Percentiles rank a stretch among this genome's conserved stretches.
phyloP scores from a whole-genome alignment of 2,888 invertebrate genomes.

The Torymus texanus region DNA sequence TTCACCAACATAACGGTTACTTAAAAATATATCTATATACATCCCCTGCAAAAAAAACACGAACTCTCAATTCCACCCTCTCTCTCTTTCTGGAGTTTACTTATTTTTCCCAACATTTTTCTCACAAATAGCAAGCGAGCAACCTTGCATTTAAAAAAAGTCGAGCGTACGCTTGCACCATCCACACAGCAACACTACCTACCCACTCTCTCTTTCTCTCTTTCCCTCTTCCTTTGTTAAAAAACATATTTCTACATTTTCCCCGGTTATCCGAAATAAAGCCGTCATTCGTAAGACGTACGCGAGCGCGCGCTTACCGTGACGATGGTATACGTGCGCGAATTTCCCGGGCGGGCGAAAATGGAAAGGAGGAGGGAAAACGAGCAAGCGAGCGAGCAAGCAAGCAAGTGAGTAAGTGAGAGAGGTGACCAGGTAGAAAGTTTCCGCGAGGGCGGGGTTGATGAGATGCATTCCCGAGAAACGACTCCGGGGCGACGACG shows the following conservation, averaged over 20 bases:
- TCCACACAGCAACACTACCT: too few species aligned
- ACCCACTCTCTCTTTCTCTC: not conserved
- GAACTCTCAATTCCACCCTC: too few species aligned
- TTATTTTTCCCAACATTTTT: too few species aligned
- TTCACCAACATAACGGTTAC: too few species aligned
- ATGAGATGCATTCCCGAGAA: conserved; percentile 67
- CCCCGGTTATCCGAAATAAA: conserved; percentile 56
- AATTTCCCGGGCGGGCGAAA: conserved; percentile 58
- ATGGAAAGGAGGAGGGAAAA: conserved; percentile 39
- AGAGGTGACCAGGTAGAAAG: conserved; percentile 63
- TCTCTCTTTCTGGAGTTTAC: too few species aligned
- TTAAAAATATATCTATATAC: too few species aligned
- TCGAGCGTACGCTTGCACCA: too few species aligned
- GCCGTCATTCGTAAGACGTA: conserved; percentile 60
- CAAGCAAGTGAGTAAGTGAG: not conserved
- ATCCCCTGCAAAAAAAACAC: too few species aligned
- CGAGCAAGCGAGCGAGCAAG: not conserved
- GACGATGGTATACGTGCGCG: conserved; percentile 60
- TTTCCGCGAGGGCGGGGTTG: conserved; percentile 60
- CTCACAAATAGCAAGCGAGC: too few species aligned
- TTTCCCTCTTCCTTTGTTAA: conserved; percentile 8
- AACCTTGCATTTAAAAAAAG: too few species aligned
- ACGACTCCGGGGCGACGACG: conserved; percentile 49
- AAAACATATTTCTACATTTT: conserved; percentile 49
- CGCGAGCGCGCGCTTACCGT: conserved; percentile 42